Evolutionary conservation across 2,888 invertebrate genomes (phyloP).

Genomic region (Nyleta sp.): DNA sequence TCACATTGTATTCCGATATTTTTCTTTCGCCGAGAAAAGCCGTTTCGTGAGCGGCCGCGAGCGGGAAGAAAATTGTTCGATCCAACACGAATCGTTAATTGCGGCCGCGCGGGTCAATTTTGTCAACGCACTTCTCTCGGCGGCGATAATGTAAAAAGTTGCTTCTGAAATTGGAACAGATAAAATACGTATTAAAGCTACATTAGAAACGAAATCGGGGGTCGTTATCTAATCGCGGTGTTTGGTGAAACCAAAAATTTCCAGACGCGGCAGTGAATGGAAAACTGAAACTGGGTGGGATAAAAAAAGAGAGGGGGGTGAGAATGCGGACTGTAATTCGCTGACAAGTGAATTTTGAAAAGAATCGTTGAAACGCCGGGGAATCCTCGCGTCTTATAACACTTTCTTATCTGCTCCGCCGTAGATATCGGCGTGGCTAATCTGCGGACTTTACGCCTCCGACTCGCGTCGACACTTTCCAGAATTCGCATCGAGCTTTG

Average conservation of each 20-base stretch:
- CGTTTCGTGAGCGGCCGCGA: neutral
- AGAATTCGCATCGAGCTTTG: slow-evolving; percentile 52
- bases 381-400: slow-evolving; percentile 43
- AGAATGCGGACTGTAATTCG: no score
- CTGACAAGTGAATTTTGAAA: slow-evolving; percentile 2
- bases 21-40: slow-evolving; percentile 1
- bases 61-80: neutral
- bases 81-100: no score
- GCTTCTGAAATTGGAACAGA: slow-evolving; percentile 14
- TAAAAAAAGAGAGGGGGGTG: no score
- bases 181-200: slow-evolving; percentile 32
- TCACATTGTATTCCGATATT: slow-evolving; percentile 12
- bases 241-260: neutral
- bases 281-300: no score
- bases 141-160: no score
- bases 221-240: slow-evolving; percentile 6
- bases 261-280: no score
- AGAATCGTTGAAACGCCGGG: neutral
- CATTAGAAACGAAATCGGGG: slow-evolving; percentile 13
- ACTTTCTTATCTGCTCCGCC: slow-evolving; percentile 53
- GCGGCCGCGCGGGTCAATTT: no score
- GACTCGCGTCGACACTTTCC: slow-evolving; percentile 39
- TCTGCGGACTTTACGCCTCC: slow-evolving; percentile 60
- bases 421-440: slow-evolving; percentile 52
- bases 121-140: no score